These are phyloP conservation scores for Eidolon helvum DNA, from an alignment of 2,113 vertebrate genomes.

Conservation along the genomic window DNA sequence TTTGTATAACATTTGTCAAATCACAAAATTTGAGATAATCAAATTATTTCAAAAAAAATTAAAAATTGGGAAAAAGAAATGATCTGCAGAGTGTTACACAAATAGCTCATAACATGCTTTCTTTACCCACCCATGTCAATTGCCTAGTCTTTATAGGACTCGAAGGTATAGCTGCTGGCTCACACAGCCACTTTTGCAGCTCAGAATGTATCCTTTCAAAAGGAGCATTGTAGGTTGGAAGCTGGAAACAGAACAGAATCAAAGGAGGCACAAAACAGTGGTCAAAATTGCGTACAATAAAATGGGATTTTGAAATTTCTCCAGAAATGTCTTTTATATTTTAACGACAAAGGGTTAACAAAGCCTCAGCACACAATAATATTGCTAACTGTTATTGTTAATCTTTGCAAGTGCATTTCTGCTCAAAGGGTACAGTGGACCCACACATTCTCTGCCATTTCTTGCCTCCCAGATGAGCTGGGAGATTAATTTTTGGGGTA, in stretches of 20 bases:
- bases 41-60: not conserved
- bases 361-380: not conserved
- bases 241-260: not conserved
- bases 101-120: fast-evolving
- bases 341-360: not conserved
- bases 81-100: not conserved
- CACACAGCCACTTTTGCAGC: fast-evolving
- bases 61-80: not conserved
- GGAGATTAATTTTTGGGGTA: not conserved
- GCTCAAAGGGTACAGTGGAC: not conserved
- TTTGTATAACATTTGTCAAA: too few relatives aligned
- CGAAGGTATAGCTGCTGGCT: not conserved
- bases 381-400: not conserved
- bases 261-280: not conserved
- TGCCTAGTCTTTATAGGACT: not conserved
- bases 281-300: not conserved
- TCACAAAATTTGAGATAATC: not conserved
- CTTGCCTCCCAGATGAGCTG: not conserved
- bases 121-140: not conserved
- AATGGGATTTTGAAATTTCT: not conserved
- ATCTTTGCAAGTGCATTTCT: not conserved
- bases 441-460: not conserved
- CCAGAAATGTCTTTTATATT: not conserved
- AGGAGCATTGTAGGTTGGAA: not conserved
- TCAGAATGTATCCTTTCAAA: not conserved